phyloP scores from a whole-genome alignment of 1,140 invertebrate genomes.

The Macrocentrus cingulum region DNA sequence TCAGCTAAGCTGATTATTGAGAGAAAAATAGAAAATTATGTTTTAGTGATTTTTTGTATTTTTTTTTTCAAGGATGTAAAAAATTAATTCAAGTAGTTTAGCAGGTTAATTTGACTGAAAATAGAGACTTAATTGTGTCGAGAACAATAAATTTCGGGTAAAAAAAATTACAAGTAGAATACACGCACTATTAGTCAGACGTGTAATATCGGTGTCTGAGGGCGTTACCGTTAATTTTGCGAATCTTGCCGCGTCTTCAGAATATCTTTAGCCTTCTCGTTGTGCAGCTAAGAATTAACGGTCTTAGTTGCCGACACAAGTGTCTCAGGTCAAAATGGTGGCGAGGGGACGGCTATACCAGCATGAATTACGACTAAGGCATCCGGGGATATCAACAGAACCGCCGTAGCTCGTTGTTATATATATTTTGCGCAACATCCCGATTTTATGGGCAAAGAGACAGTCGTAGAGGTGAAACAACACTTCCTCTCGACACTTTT shows the following conservation, averaged over 20 bases:
- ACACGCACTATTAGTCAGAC: too few relatives aligned
- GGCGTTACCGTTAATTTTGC: conserved; percentile 10
- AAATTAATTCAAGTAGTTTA: too few relatives aligned
- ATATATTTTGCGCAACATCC: conserved; percentile 9
- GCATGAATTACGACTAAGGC: conserved; percentile 22
- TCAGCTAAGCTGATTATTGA: too few relatives aligned
- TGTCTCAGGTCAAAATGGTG: conserved; percentile 3
- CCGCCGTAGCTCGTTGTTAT: background rate
- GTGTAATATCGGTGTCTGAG: too few relatives aligned
- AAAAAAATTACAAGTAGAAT: too few relatives aligned
- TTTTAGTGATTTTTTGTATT: too few relatives aligned
- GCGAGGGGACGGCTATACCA: background rate
- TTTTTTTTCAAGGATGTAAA: too few relatives aligned
- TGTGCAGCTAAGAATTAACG: conserved; percentile 18
- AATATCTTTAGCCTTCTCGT: conserved; percentile 16
- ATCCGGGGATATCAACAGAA: conserved; percentile 21
- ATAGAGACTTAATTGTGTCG: too few relatives aligned
- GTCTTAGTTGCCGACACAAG: conserved; percentile 20
- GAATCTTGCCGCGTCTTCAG: conserved; percentile 9
- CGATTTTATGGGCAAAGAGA: conserved; percentile 3
- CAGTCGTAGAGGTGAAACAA: background rate
- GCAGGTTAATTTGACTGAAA: too few relatives aligned
- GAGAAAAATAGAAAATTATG: too few relatives aligned
- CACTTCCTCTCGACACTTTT: too few relatives aligned
- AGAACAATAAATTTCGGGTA: too few relatives aligned